Evolutionary conservation across 1,140 invertebrate genomes (phyloP).

Genomic region (Heliconius nattereri): DNA sequence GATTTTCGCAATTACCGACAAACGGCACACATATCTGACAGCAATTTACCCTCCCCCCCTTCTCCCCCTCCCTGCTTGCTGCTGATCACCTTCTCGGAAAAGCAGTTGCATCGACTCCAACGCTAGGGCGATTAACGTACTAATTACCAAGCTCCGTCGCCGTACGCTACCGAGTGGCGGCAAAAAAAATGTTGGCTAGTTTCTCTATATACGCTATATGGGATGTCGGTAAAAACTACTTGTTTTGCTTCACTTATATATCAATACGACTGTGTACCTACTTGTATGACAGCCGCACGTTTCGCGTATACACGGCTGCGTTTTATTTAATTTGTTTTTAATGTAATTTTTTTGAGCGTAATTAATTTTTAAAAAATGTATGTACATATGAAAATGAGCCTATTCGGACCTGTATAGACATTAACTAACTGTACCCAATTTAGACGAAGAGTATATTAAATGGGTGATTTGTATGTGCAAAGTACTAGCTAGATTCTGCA

Average conservation of each 20-base stretch:
- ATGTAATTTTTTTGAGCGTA: not conserved
- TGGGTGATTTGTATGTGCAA: too few relatives aligned
- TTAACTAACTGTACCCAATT: too few relatives aligned
- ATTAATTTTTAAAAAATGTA: too few relatives aligned
- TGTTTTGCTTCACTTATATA: conserved; percentile 33
- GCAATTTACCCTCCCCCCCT: conserved; percentile 72
- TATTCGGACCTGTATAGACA: too few relatives aligned
- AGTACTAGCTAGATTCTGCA: too few relatives aligned
- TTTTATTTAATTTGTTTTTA: not conserved
- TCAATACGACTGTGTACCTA: conserved; percentile 23
- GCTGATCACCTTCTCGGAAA: conserved; percentile 72
- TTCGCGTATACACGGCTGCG: not conserved
- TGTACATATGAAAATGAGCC: too few relatives aligned
- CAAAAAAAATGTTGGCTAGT: conserved; percentile 38
- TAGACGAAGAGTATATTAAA: too few relatives aligned
- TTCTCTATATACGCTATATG: conserved; percentile 38
- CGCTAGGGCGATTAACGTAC: conserved; percentile 68
- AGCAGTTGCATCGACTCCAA: conserved; percentile 66
- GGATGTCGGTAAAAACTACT: conserved; percentile 19
- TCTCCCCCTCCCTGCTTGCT: conserved; percentile 56
- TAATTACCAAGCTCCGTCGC: conserved; percentile 58
- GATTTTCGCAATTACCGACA: conserved; percentile 77
- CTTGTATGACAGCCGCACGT: not conserved
- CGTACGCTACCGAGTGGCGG: conserved; percentile 41
- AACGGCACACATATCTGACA: conserved; percentile 73